phyloP scores from a whole-genome alignment of 2,113 vertebrate species.

The Dinomys branickii region DNA sequence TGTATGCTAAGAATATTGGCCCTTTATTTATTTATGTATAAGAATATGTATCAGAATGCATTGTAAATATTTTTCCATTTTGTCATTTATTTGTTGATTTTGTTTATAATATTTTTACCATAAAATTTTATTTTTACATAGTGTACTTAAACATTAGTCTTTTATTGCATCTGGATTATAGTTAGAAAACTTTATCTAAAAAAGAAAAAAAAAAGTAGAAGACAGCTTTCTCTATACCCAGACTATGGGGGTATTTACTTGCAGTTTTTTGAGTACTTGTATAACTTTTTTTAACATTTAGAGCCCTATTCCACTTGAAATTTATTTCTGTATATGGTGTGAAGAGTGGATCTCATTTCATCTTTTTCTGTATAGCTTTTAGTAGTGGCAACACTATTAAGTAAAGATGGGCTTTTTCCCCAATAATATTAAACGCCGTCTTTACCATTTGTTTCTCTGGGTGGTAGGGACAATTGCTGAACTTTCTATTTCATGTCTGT shows the following conservation, averaged over 20 bases:
- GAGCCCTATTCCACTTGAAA: conserved; percentile 6
- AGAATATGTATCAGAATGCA: not conserved
- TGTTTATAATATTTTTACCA: conserved; percentile 35
- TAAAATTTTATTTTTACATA: conserved; percentile 18
- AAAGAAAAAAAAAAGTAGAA: no score
- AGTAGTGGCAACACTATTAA: conserved; percentile 22
- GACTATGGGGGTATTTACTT: not conserved
- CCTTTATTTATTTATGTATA: not conserved
- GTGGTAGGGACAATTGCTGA: not conserved
- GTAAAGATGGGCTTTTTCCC: not conserved
- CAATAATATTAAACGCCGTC: not conserved
- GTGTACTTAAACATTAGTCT: not conserved
- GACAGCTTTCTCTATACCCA: not conserved
- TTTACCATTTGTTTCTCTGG: conserved; percentile 33
- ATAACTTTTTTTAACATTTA: conserved; percentile 30
- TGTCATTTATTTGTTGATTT: not conserved
- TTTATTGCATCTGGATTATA: conserved; percentile 17
- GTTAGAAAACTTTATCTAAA: not conserved
- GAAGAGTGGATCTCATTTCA: conserved; percentile 46
- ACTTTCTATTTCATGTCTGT: not conserved
- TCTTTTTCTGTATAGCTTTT: conserved; percentile 32
- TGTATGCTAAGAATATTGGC: not conserved
- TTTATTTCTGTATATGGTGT: conserved; percentile 43
- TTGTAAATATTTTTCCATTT: conserved; percentile 14
- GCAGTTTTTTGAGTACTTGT: conserved; percentile 36